phyloP scores from a whole-genome alignment of 2,888 invertebrate species.

The Stegophylla sp. region DNA sequence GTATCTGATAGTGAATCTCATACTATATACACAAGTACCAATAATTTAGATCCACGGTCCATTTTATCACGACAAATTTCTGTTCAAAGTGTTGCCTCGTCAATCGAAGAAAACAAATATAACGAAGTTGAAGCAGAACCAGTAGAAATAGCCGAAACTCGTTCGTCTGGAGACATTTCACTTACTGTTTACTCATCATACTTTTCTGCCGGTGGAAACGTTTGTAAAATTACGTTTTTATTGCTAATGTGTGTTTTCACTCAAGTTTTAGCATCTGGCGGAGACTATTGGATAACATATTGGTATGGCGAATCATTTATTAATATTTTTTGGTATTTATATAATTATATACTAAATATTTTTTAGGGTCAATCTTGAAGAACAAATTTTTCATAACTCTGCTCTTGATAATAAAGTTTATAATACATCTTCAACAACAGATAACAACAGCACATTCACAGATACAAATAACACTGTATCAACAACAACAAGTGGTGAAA shows the following conservation, averaged over 20 bases:
- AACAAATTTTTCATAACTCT: conserved; percentile 59
- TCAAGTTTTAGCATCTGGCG: conserved; percentile 71
- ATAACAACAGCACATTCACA: conserved; percentile 5
- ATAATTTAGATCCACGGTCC: conserved; percentile 26
- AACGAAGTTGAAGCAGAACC: conserved; percentile 55
- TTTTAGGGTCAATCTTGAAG: conserved; percentile 71
- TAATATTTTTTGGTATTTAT: background rate
- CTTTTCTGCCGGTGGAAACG: conserved; percentile 75
- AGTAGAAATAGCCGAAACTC: conserved; percentile 68
- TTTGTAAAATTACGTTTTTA: conserved; percentile 70
- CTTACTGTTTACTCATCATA: conserved; percentile 73
- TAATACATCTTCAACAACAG: background rate
- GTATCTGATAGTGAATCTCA: conserved; percentile 63
- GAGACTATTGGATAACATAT: conserved; percentile 76
- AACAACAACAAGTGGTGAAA: background rate
- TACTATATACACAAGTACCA: conserved; percentile 59
- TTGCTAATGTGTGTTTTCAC: conserved; percentile 71
- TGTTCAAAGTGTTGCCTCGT: conserved; percentile 62
- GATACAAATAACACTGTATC: background rate
- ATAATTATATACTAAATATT: background rate
- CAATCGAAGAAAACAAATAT: conserved; percentile 60
- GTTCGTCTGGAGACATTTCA: conserved; percentile 72
- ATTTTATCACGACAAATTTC: conserved; percentile 60
- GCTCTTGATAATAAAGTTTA: conserved; percentile 13
- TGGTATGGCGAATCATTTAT: conserved; percentile 69